Evolutionary conservation across 2,888 invertebrate species (phyloP).

Genomic region (Acrobasis suavella): DNA sequence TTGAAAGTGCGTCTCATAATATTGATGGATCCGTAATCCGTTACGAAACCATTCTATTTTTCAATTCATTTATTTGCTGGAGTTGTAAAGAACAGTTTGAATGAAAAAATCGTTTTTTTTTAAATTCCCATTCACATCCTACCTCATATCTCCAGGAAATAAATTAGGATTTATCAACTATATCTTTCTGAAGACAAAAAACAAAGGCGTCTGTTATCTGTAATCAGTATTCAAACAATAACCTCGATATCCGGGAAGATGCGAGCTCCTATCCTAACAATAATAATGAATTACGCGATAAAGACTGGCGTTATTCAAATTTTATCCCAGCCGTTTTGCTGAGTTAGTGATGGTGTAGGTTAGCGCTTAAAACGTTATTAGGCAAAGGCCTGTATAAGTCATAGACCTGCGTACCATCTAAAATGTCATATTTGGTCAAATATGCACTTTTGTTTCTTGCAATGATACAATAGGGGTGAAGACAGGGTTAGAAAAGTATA

Average conservation of each 20-base stretch:
- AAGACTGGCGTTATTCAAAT: slow-evolving; percentile 47
- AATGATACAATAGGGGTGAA: no score
- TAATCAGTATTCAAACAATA: slow-evolving; percentile 60
- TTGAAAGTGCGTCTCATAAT: no score
- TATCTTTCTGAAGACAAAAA: slow-evolving; percentile 28
- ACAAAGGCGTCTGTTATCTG: slow-evolving; percentile 31
- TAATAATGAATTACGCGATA: slow-evolving; percentile 38
- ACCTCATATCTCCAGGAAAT: background rate
- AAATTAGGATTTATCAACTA: slow-evolving; percentile 9
- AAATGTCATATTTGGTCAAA: no score
- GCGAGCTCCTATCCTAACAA: slow-evolving; percentile 48
- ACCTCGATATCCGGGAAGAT: slow-evolving; percentile 52
- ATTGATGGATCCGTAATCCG: no score
- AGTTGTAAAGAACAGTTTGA: no score
- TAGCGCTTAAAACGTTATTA: background rate
- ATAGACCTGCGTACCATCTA: no score
- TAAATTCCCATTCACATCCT: no score
- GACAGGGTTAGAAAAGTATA: no score
- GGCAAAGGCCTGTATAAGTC: background rate
- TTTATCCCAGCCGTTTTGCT: slow-evolving; percentile 38
- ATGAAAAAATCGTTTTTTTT: no score
- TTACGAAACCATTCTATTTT: no score
- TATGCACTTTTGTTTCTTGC: no score
- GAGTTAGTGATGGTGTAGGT: background rate
- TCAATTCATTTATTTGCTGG: no score